phyloP scores from a whole-genome alignment of 2,113 vertebrate genomes.

The Thalassarche chlororhynchos region DNA sequence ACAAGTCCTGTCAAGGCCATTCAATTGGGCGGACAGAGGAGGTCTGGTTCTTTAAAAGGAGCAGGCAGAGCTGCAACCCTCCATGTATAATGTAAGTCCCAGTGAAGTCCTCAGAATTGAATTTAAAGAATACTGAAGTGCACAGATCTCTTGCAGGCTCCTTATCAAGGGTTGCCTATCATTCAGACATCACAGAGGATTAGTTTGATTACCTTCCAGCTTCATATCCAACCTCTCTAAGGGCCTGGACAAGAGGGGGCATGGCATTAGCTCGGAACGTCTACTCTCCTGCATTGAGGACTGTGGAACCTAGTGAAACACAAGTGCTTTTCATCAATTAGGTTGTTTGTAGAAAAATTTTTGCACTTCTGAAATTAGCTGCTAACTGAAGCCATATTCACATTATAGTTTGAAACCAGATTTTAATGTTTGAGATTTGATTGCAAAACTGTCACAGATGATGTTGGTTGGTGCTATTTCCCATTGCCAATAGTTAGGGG shows the following conservation, averaged over 20 bases:
- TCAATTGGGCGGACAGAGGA: background rate
- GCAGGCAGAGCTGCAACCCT: background rate
- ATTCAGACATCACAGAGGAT: background rate
- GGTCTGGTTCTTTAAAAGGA: background rate
- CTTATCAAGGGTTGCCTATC: background rate
- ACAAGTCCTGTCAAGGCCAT: background rate
- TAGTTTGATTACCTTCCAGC: background rate
- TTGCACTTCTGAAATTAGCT: background rate
- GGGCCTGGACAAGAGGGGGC: background rate
- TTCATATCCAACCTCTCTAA: background rate
- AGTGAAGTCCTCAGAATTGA: background rate
- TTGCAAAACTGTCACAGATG: background rate
- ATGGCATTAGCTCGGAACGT: background rate
- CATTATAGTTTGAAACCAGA: background rate
- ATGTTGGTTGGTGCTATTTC: background rate
- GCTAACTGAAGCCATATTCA: background rate
- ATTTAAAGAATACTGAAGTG: background rate
- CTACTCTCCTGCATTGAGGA: background rate
- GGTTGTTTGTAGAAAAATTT: background rate
- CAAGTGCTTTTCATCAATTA: background rate
- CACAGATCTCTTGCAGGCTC: background rate
- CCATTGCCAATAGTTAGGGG: background rate
- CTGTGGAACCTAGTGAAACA: background rate
- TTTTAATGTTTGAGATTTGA: background rate
- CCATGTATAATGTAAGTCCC: rapidly evolving